Conservation (phyloP, 92 coral and sea anemone genomes). For the Porites cylindrica region DNA sequence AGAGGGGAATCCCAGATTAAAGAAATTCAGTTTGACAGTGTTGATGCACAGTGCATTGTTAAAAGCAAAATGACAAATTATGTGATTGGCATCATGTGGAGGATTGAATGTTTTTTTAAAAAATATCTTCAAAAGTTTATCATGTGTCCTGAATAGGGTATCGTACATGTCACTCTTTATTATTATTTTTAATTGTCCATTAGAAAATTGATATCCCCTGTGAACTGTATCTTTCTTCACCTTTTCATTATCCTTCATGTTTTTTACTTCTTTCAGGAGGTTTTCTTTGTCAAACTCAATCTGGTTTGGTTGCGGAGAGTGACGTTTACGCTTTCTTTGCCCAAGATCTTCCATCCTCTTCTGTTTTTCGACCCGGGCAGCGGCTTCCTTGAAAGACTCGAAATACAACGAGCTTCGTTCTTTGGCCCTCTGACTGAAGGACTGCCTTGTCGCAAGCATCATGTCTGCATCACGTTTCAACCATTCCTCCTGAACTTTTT, state of each 20-base stretch:
- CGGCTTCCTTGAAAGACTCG: slow-evolving; percentile 22
- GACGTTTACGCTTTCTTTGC: slow-evolving; percentile 43
- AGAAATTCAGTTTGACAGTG: no score
- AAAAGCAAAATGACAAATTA: no score
- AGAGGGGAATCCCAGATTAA: no score
- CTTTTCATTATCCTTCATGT: slow-evolving; percentile 27
- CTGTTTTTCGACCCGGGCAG: neutral
- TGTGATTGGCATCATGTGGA: no score
- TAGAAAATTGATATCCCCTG: no score
- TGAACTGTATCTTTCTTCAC: neutral
- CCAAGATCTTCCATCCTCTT: slow-evolving; percentile 17
- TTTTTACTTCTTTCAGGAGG: slow-evolving; percentile 32
- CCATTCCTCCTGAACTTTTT: slow-evolving; percentile 38
- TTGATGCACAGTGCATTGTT: no score
- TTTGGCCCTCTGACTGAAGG: slow-evolving; percentile 45
- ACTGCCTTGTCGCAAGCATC: slow-evolving; percentile 55
- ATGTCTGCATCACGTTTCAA: slow-evolving; percentile 49
- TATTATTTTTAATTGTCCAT: no score
- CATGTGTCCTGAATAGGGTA: no score
- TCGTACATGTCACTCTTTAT: no score
- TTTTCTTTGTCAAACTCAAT: slow-evolving; percentile 22
- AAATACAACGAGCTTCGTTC: slow-evolving; percentile 33
- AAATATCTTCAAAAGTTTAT: no score
- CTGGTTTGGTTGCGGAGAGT: slow-evolving; percentile 9
- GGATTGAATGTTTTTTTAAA: no score